phyloP scores from a whole-genome alignment of 1,140 invertebrate species.

The Philotrypesis tridentata region DNA sequence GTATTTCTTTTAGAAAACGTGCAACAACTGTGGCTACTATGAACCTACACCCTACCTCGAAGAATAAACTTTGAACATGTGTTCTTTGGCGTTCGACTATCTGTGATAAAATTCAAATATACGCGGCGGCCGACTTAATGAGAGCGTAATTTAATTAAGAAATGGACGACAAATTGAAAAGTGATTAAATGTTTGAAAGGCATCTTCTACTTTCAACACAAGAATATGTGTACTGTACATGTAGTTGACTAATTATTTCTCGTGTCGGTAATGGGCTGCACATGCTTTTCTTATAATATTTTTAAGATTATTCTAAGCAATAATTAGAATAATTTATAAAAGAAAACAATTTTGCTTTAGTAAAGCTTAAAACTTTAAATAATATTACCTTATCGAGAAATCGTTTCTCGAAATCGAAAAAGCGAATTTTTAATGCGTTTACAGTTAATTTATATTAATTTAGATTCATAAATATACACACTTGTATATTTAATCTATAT shows the following conservation, averaged over 20 bases:
- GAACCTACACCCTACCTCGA: not conserved
- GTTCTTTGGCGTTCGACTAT: conserved; percentile 24
- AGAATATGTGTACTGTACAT: not conserved
- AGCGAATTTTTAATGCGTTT: not conserved
- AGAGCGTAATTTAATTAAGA: not conserved
- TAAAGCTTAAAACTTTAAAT: not conserved
- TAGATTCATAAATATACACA: conserved; percentile 6
- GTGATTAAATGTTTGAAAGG: not conserved
- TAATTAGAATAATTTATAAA: not conserved
- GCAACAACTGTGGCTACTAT: conserved; percentile 2
- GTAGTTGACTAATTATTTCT: conserved; percentile 35
- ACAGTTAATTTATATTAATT: not conserved
- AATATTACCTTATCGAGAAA: conserved; percentile 1
- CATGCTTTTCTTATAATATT: conserved; percentile 13
- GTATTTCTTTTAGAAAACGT: not conserved
- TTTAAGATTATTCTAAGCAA: conserved; percentile 3
- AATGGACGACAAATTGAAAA: not conserved
- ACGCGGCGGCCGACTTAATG: conserved; percentile 29
- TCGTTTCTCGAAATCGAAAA: conserved; percentile 17
- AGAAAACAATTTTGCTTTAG: conserved; percentile 2
- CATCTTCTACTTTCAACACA: not conserved
- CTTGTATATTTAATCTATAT: conserved; percentile 23
- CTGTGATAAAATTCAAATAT: conserved; percentile 10
- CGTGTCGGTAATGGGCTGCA: conserved; percentile 57
- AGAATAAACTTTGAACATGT: not conserved